These are phyloP conservation scores for Callipepla squamata DNA, from an alignment of 2,113 vertebrate genomes.

Conservation along the genomic window DNA sequence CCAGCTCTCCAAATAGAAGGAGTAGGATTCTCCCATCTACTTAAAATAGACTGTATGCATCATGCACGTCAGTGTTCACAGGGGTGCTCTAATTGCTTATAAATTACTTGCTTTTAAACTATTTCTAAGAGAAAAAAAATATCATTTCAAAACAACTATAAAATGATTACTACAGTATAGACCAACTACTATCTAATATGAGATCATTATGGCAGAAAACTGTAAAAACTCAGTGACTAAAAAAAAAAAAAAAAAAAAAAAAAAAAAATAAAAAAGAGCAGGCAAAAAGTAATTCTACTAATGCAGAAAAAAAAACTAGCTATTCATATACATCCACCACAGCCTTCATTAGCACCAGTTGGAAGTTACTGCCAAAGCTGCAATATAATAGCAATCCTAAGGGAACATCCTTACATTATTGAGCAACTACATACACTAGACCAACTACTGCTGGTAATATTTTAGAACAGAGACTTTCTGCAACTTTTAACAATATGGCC, in stretches of 20 bases:
- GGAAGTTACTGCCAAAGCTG: neutral
- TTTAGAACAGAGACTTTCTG: neutral
- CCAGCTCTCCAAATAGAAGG: accelerated
- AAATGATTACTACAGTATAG: neutral
- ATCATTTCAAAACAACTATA: neutral
- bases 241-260: neutral
- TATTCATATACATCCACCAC: neutral
- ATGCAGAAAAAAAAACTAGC: neutral
- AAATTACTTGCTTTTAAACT: neutral
- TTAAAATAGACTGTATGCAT: neutral
- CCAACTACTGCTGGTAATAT: neutral
- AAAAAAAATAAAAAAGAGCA: neutral
- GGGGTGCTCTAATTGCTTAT: neutral
- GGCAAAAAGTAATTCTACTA: neutral
- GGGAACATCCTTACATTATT: neutral
- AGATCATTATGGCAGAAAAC: neutral
- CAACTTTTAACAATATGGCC: neutral
- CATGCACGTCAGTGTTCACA: neutral
- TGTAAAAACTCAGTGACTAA: neutral
- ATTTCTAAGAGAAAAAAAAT: neutral
- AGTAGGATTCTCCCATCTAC: neutral
- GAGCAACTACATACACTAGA: neutral
- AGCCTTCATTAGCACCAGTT: neutral
- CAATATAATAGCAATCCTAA: neutral
- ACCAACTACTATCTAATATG: neutral